Base-by-base conservation (phyloP, 1,140 invertebrate genomes). In the Aporrectodea caliginosa region DNA sequence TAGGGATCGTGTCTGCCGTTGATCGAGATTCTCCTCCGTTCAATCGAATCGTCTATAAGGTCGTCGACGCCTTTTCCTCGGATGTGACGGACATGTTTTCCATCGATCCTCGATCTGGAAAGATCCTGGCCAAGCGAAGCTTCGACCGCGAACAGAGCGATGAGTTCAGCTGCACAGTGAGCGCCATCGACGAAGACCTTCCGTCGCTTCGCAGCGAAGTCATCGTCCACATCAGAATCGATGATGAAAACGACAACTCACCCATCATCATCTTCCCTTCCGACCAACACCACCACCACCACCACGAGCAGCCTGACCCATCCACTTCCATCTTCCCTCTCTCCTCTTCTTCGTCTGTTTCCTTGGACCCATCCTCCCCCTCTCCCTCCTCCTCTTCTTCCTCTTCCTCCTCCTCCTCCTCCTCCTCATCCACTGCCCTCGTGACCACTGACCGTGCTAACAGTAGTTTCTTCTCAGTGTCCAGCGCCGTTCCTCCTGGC, bases 171-270 rank as follows among this genome's bases (percentile, higher is more conserved):
- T 76, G 33, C 75, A 29, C 30, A n/a, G 35, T 76, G 29, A 43
- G 16, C 27, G 75, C 75, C 29, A 43, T 76, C 33, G 75, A 76
- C 29, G n/a, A 35, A n/a, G 75, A 68, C 43, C 34, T 1, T 16
- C 35, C 75, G 14, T 35, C 43, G 16, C 35, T 76, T n/a, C 29
- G 35, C 75, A 68, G 75, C 29, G 43, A 14, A 31, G 43, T 22
- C 1, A 14, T 35, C 1, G 75, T 76, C 75, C 16, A 2, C 12
- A 27, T 76, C 1, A 58, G n/a, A 35, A 76, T 76, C 35, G 27
- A 30, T 14, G 75, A 76, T 31, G 75, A 35, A n/a, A 76, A 76
- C 75, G 75, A 76, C 43, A 76, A 76, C 35, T 14, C 22, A 27
- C 75, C 75, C 0, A 58, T 22, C 27, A 76, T 76, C 34, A 74